Base-by-base conservation (phyloP, 2,113 vertebrate genomes). In the Eretmochelys imbricata region DNA sequence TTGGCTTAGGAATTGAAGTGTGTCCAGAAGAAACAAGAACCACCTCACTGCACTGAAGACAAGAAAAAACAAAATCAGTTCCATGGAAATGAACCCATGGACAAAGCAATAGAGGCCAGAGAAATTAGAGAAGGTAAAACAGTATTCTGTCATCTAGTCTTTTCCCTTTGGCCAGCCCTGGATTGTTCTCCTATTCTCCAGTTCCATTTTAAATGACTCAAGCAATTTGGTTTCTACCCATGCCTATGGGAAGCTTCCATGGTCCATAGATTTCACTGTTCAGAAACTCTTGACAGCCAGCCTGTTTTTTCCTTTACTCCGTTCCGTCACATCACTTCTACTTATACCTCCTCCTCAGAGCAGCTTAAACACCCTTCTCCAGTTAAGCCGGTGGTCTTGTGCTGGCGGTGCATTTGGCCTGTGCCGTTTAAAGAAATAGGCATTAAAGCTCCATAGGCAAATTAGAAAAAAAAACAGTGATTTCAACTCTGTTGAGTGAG, bases 201-300 rank as follows among this genome's bases (percentile, higher is more conserved):
- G 87, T 91, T 94, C 95, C 92, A 89, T 51, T 97, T 97, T 93
- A 95, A 97, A 97, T 96, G 25, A 97, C 95, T 98, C 93, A 95
- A 97, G 89, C 95, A 96, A 96, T 95, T 96, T 94, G 94, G 93
- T 97, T 95, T 96, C 95, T 95, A 84, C 90, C 46, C 4, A 0
- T 94, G 97, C 97, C 96, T 96, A 78, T 83, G 95, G 96, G 97
- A 93, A 97, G 90, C 94, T 82, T 97, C 93, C 95, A 91, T 89
- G 97, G 96, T 94, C 97, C 89, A 93, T 97, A 97, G 95, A 97
- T 98, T 96, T 97, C 51, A 0, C 76, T 96, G 91, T 89, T 96
- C 97, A 96, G 94, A 97, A 97, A 97, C 95, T 97, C 94, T 84
- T 97, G 96, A 97, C 97, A 97, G 93, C 94, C 96, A 94, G 96